phyloP scores from a whole-genome alignment of 2,888 invertebrate species.

The Philhelius pedissequus region DNA sequence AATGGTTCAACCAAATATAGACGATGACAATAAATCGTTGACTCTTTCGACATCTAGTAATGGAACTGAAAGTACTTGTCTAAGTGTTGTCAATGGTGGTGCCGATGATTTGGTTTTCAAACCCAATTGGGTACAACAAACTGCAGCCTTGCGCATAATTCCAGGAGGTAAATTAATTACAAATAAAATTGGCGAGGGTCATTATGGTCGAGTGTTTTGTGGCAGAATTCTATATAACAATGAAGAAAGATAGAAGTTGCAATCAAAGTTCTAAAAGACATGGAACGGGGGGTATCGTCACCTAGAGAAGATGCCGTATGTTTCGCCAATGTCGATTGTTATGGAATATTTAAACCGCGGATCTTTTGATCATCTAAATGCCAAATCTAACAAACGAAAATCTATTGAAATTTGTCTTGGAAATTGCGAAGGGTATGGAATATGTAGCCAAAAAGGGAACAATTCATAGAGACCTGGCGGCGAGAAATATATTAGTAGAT shows the following conservation, averaged over 20 bases:
- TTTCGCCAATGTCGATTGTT: conserved; percentile 88
- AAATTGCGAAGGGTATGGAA: conserved; percentile 95
- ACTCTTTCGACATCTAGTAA: conserved; percentile 57
- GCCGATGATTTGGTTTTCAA: no score
- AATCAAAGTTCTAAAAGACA: conserved; percentile 82
- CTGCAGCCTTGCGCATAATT: conserved; percentile 72
- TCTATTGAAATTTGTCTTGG: conserved; percentile 88
- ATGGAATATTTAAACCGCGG: conserved; percentile 94
- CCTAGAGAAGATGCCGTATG: conserved; percentile 89
- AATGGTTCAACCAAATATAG: conserved; percentile 53
- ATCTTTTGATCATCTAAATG: conserved; percentile 87
- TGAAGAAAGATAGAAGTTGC: conserved; percentile 79
- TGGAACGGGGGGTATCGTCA: conserved; percentile 79
- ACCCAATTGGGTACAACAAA: neutral
- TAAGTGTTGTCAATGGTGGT: neutral
- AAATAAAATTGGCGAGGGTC: conserved; percentile 82
- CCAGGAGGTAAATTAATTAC: conserved; percentile 74
- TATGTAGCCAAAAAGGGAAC: conserved; percentile 90
- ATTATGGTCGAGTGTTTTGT: conserved; percentile 91
- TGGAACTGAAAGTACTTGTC: conserved; percentile 54
- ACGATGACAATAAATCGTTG: no score
- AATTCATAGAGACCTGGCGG: conserved; percentile 93
- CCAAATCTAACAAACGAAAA: conserved; percentile 83
- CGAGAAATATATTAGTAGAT: conserved; percentile 92
- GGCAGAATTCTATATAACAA: conserved; percentile 79